These are phyloP conservation scores for Corythornis leucogaster DNA, from an alignment of 2,797 vertebrate genomes.

Conservation along the genomic window DNA sequence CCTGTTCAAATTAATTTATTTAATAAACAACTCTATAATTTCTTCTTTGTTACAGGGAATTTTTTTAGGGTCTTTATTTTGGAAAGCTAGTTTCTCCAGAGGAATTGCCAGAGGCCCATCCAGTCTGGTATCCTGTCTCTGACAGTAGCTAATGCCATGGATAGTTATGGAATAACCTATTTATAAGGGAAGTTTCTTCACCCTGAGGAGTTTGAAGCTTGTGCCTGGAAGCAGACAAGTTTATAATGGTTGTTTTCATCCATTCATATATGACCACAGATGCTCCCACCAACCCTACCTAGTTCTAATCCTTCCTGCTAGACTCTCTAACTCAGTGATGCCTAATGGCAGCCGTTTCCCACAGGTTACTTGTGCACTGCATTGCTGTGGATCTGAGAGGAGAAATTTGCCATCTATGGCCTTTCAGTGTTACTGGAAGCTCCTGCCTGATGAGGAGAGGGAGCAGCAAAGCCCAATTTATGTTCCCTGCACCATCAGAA, in stretches of 20 bases:
- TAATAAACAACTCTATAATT: conserved; percentile 67
- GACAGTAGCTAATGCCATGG: conserved; percentile 2
- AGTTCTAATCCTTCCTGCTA: conserved; percentile 27
- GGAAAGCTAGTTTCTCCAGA: conserved; percentile 36
- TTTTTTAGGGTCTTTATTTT: conserved; percentile 42
- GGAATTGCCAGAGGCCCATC: conserved; percentile 60
- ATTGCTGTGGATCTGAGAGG: background rate
- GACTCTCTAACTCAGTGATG: background rate
- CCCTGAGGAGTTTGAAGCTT: conserved; percentile 47
- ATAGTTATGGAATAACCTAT: conserved; percentile 40
- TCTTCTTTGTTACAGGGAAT: conserved; percentile 47
- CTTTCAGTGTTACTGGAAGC: conserved; percentile 3
- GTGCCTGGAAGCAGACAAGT: conserved; percentile 40
- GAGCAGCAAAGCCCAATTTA: conserved; percentile 7
- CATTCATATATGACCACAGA: background rate
- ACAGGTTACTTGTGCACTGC: background rate
- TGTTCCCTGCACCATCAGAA: background rate
- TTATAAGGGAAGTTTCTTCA: conserved; percentile 29
- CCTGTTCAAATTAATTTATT: conserved; percentile 62
- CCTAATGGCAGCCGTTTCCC: background rate
- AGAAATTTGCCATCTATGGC: background rate
- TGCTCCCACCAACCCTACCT: background rate
- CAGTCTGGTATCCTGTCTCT: conserved; percentile 45
- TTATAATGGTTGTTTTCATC: conserved; percentile 53
- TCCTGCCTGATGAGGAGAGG: background rate